Percentiles rank a stretch among this genome's conserved stretches.
These are phyloP conservation scores for Theonella swinhoei DNA, from an alignment of 37 sponge, comb jelly and placozoan genomes.

Conservation along the genomic window DNA sequence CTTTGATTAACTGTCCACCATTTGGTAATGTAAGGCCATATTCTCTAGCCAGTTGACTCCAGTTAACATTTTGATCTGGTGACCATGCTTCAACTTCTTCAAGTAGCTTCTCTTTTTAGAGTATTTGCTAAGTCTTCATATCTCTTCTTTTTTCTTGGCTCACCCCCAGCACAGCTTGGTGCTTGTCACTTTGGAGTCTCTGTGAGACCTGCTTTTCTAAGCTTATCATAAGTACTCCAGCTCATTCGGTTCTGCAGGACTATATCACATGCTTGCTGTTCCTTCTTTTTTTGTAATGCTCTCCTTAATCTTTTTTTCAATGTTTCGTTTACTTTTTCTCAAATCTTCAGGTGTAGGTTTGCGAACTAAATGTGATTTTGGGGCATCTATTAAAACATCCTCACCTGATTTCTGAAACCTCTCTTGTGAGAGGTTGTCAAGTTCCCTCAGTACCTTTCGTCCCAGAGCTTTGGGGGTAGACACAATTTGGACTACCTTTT, in stretches of 20 bases:
- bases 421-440: neutral
- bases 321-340: neutral
- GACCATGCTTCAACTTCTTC: conserved; percentile 25
- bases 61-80: conserved; percentile 20
- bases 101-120: neutral
- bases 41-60: conserved; percentile 11
- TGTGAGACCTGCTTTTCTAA: too few species aligned
- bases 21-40: conserved; percentile 16
- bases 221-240: too few species aligned
- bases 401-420: neutral
- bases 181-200: too few species aligned
- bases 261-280: neutral
- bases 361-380: neutral
- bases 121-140: too few species aligned
- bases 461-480: conserved; percentile 1
- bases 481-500: neutral
- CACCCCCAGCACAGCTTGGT: too few species aligned
- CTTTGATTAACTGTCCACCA: conserved; percentile 25
- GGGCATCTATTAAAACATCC: conserved; percentile 2
- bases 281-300: conserved; percentile 7
- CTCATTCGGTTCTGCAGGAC: conserved; percentile 19
- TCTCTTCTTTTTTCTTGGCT: too few species aligned
- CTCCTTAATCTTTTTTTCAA: neutral
- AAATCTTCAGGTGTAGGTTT: neutral
- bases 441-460: neutral